Evolutionary conservation across 2,888 invertebrate genomes (phyloP), one percentile per base, ranked within the genome.

Genomic region (Caenorhabditis drosophilae): DNA sequence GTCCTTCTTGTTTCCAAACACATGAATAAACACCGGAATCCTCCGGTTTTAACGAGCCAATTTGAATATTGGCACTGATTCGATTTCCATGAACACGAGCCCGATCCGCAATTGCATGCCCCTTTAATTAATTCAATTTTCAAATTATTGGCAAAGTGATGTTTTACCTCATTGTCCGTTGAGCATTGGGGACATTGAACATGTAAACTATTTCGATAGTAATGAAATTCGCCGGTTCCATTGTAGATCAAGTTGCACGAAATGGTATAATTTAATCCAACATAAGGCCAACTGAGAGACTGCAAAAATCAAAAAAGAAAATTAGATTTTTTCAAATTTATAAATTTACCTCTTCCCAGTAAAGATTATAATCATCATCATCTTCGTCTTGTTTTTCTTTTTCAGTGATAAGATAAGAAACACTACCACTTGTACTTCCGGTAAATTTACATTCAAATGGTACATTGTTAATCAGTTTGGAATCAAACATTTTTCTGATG

Each of bases 281-380:
- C 63, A 23, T 69, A 47, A 23, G 72, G 66, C 68, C 68, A 72
- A 1, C 49, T 50, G 22, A 55, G 50, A 4, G 56, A 31, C 58
- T 62, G 25, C 23, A 52, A 47, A 23, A 11, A 9, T 41, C 4
- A 16, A 31, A 31, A 6, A 31, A 9, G 12, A 31, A 12, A 31
- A 31, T 9, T 31, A 31, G 31, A 9, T 9, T 12, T 9, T 4
- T 49, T 36, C 6, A 35, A 4, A n/a, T 15, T 35, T 36, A 35
- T n/a, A n/a, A 22, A 12, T 34, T 25, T 23, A 41, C 49, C 46
- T 69, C 56, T 15, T 55, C 61, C 68, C 66, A 69, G 26, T 48
- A 59, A 2, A 72, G 47, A n/a, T 55, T 18, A 18, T 31, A 53
- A 23, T 69, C 58, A 20, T 54, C 36, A 2, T 53, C 40, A 11